Evolutionary conservation across 2,113 vertebrate genomes (phyloP).

Genomic region (Choloepus hoffmanni): DNA sequence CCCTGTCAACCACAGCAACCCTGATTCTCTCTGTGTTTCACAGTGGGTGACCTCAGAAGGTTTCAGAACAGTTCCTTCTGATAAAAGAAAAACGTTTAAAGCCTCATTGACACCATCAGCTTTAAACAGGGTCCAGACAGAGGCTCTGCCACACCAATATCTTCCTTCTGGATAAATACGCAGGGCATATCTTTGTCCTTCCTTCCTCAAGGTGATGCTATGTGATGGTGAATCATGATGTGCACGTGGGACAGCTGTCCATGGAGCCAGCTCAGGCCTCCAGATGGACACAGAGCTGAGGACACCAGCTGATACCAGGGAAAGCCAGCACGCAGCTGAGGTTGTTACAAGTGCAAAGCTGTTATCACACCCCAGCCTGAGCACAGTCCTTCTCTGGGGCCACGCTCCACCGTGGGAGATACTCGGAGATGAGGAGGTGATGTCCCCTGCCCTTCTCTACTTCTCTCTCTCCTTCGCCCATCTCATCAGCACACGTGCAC

Average conservation of each 20-base stretch:
- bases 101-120: neutral
- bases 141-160: neutral
- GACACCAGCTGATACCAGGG: neutral
- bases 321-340: accelerated
- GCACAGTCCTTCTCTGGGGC: neutral
- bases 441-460: too few relatives aligned
- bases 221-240: neutral
- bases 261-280: neutral
- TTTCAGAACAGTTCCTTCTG: neutral
- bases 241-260: neutral
- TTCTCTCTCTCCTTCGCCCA: neutral
- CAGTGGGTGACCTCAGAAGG: neutral
- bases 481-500: neutral
- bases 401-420: neutral
- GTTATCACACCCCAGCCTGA: too few relatives aligned
- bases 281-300: neutral
- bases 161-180: neutral
- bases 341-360: neutral
- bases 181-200: neutral
- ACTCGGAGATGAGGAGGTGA: neutral
- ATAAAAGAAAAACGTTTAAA: neutral
- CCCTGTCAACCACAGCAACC: neutral
- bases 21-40: neutral
- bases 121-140: neutral
- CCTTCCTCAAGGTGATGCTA: neutral